These are phyloP conservation scores for Euwallacea similis DNA, from an alignment of 1,140 invertebrate genomes.

Conservation along the genomic window DNA sequence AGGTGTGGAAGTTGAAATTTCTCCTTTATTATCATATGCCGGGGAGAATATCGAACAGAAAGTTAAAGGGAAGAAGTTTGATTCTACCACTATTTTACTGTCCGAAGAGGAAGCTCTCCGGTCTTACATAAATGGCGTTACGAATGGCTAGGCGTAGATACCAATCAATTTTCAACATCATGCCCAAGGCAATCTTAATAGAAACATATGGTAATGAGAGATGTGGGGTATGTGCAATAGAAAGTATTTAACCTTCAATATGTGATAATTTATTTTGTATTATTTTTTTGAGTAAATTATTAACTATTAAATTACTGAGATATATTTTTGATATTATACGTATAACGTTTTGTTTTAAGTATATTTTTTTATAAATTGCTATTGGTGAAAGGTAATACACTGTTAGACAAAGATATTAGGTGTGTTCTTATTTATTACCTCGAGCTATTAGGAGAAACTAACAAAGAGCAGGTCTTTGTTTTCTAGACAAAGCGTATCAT, in stretches of 20 bases:
- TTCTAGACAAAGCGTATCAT: no score
- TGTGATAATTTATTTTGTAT: constrained; percentile 15
- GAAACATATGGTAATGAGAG: neutral
- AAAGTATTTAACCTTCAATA: constrained; percentile 15
- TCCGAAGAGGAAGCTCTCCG: constrained; percentile 37
- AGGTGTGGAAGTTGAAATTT: constrained; percentile 83
- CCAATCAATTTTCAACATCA: neutral
- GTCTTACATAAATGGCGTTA: constrained; percentile 6
- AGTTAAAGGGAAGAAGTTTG: constrained; percentile 44
- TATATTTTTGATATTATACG: constrained; percentile 16
- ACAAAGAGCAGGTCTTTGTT: no score
- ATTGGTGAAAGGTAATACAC: constrained; percentile 11
- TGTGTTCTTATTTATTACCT: neutral
- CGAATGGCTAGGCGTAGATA: constrained; percentile 12
- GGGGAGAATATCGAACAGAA: constrained; percentile 75
- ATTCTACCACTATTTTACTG: constrained; percentile 37
- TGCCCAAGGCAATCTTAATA: neutral
- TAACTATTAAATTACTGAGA: neutral
- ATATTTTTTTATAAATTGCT: neutral
- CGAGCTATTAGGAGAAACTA: no score
- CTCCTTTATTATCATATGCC: constrained; percentile 86
- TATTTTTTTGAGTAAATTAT: constrained; percentile 2
- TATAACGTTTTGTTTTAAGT: neutral
- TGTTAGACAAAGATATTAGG: neutral
- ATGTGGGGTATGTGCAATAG: constrained; percentile 8